These are phyloP conservation scores for Lysiphlebus fabarum DNA, from an alignment of 1,140 invertebrate genomes.

Conservation along the genomic window DNA sequence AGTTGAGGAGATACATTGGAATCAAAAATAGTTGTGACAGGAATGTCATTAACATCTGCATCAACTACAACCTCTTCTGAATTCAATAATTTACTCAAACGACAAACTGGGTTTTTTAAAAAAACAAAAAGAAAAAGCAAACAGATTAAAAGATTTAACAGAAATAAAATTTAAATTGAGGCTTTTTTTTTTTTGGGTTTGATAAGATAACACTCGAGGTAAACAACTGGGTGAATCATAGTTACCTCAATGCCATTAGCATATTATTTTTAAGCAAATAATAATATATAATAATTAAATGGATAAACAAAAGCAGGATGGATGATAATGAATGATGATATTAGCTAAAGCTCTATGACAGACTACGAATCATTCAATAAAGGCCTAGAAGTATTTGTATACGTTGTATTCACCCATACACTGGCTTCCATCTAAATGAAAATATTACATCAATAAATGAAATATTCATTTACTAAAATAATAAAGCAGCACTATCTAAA, in stretches of 20 bases:
- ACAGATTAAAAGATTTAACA: too few relatives aligned
- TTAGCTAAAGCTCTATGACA: conserved; percentile 51
- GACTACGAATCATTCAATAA: conserved; percentile 53
- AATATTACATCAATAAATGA: conserved; percentile 23
- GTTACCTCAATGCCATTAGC: conserved; percentile 51
- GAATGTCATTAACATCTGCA: too few relatives aligned
- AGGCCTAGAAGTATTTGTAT: conserved; percentile 50
- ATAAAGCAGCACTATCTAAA: neutral
- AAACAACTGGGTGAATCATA: conserved; percentile 31
- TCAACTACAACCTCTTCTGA: too few relatives aligned
- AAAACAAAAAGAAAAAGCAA: too few relatives aligned
- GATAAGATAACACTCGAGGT: too few relatives aligned
- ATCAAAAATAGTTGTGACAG: too few relatives aligned
- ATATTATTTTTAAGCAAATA: conserved; percentile 44
- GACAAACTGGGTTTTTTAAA: too few relatives aligned
- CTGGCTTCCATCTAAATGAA: conserved; percentile 54
- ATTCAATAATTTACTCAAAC: too few relatives aligned
- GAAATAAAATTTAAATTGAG: too few relatives aligned
- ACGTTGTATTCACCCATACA: conserved; percentile 53
- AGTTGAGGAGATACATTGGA: too few relatives aligned
- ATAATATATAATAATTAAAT: conserved; percentile 35
- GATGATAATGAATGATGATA: conserved; percentile 39
- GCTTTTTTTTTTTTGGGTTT: too few relatives aligned
- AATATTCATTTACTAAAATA: neutral
- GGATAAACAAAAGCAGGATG: conserved; percentile 3